Percentiles rank a stretch among this genome's conserved stretches.
These are phyloP conservation scores for Dermatemys mawii DNA, from an alignment of 2,113 vertebrate species.

Conservation along the genomic window DNA sequence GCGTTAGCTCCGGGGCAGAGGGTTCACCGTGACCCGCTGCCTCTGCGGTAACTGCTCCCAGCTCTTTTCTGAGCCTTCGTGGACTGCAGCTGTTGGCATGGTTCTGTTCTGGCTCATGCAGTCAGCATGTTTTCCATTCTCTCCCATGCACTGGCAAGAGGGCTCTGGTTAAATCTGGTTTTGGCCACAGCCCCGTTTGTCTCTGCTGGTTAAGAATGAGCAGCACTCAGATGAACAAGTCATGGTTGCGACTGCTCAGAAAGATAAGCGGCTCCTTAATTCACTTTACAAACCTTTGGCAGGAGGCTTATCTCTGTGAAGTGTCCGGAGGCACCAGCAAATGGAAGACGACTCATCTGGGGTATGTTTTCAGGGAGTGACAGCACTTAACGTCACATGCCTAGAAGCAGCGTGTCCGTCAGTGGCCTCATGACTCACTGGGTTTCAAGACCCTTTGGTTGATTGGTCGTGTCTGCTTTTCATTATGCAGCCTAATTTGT, in stretches of 20 bases:
- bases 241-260: background rate
- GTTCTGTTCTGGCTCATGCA: background rate
- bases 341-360: background rate
- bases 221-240: background rate
- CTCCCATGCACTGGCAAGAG: background rate
- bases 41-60: rapidly evolving
- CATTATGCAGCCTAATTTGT: background rate
- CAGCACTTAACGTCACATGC: rapidly evolving
- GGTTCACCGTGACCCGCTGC: rapidly evolving
- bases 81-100: rapidly evolving
- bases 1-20: background rate
- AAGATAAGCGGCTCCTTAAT: background rate
- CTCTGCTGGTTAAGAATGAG: rapidly evolving
- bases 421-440: rapidly evolving
- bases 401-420: rapidly evolving
- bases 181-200: background rate
- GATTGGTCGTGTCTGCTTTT: rapidly evolving
- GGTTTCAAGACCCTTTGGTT: background rate
- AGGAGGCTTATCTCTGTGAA: background rate
- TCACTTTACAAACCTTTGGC: background rate
- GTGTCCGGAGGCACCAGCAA: background rate
- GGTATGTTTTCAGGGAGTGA: background rate
- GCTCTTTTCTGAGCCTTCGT: rapidly evolving
- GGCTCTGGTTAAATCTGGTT: rapidly evolving
- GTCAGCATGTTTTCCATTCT: rapidly evolving